Base-by-base conservation (phyloP, 2,888 invertebrate species). In the Ligdia adustata region DNA sequence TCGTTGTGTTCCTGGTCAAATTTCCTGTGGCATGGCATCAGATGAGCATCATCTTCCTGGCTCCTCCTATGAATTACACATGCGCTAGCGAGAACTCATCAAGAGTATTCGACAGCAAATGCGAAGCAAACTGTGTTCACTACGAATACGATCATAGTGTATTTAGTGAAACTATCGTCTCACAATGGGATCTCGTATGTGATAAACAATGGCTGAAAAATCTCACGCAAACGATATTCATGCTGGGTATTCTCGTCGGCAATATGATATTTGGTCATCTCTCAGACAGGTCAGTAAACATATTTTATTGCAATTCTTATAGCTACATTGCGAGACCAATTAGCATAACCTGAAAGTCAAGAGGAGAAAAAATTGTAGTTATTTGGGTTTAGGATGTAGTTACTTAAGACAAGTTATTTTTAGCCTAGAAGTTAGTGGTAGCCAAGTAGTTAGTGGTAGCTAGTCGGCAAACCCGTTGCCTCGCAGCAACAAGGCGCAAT, bases 11-110 rank as follows among this genome's bases (percentile, higher is more conserved):
- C 55, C 82, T 95, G 5, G 92, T 94, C 40, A 95, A 95, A 78
- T 94, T 95, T 67, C 95, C 95, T 0, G 94, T 95, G 0, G 95
- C 95, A 0, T 96, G 95, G 95, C 95, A 95, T 70, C 95, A 95
- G 66, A 91, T 95, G 73, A 94, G 93, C 53, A 95, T 95, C 52
- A 93, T 95, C 47, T 95, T 96, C 68, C 90, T 95, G 52, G 94
- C 95, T 3, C 95, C 95, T 0, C 93, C 93, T 0, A 91, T 92
- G 40, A 81, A 91, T 9, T 92, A 91, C 63, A 90, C 86, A 11
- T 94, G 94, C 65, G 62, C 71, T 0, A 55, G 60, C 1, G 67
- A 75, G 20, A 61, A 69, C 1, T 50, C 61, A 14, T 50, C 39
- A 40, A 79, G 75, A 37, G 52, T 69, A 9, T 91, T 87, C 40